phyloP scores from a whole-genome alignment of 2,797 vertebrate species.

The Cirrhinus molitorella region DNA sequence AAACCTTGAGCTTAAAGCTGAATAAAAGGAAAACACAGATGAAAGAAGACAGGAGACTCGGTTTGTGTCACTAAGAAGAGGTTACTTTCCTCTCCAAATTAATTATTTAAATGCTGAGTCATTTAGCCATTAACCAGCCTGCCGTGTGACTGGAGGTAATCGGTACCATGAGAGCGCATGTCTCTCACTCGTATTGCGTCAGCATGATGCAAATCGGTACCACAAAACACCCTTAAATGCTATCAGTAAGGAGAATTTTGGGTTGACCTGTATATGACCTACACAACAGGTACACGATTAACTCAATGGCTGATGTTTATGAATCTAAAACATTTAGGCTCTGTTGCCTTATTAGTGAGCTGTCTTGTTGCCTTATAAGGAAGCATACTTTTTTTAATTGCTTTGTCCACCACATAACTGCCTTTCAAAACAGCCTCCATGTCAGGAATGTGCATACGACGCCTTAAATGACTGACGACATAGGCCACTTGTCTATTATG shows the following conservation, averaged over 20 bases:
- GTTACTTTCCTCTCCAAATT: constrained; percentile 42
- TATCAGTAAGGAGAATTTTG: constrained; percentile 8
- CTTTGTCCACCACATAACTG: not conserved
- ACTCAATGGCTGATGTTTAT: constrained; percentile 5
- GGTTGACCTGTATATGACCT: constrained; percentile 4
- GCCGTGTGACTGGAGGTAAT: constrained; percentile 14
- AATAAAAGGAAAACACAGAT: not conserved
- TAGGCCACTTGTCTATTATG: not conserved
- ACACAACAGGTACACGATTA: constrained; percentile 26
- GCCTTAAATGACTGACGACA: not conserved
- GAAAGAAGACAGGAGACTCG: not conserved
- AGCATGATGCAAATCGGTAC: not conserved
- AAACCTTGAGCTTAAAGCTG: not conserved
- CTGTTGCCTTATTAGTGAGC: not conserved
- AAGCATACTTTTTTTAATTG: too few relatives aligned
- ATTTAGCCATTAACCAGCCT: constrained; percentile 41
- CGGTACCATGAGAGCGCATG: not conserved
- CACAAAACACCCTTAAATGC: constrained; percentile 30
- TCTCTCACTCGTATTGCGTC: not conserved
- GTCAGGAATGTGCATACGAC: not conserved
- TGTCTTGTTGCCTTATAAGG: not conserved
- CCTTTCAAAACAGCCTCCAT: not conserved
- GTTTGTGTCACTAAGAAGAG: constrained; percentile 31
- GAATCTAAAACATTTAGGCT: not conserved
- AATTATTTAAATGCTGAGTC: constrained; percentile 53